These are phyloP conservation scores for Anableps anableps DNA, from an alignment of 2,797 vertebrate species.

Conservation along the genomic window DNA sequence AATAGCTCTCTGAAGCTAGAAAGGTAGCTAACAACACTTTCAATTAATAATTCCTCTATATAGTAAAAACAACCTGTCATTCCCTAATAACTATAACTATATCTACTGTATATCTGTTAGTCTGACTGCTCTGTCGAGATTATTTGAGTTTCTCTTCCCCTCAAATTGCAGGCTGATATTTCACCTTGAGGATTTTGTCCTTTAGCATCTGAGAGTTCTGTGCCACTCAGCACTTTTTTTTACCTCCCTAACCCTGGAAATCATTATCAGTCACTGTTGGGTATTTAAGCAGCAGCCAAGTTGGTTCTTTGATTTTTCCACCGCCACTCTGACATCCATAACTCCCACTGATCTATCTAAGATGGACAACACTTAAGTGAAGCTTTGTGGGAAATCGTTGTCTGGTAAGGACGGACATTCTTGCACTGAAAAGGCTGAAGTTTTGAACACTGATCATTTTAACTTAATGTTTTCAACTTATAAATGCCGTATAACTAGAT, in stretches of 20 bases:
- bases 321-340: conserved; percentile 52
- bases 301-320: conserved; percentile 73
- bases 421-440: conserved; percentile 2
- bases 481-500: conserved; percentile 20
- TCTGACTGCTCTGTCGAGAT: conserved; percentile 6
- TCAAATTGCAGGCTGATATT: conserved; percentile 72
- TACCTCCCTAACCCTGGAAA: conserved; percentile 63
- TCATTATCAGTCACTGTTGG: conserved; percentile 79
- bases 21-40: neutral
- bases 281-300: conserved; percentile 75
- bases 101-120: neutral
- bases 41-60: neutral
- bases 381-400: conserved; percentile 28
- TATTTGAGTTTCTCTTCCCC: conserved; percentile 45
- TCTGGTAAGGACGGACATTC: neutral
- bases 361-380: conserved; percentile 33
- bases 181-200: conserved; percentile 81
- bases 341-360: conserved; percentile 42
- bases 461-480: conserved; percentile 25
- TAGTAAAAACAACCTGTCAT: neutral
- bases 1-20: too few species aligned
- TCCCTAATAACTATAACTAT: neutral
- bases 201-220: conserved; percentile 73
- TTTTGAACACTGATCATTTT: conserved; percentile 16
- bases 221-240: conserved; percentile 77